Base-by-base conservation (phyloP, 2,888 invertebrate genomes). In the Acronicta aceris region DNA sequence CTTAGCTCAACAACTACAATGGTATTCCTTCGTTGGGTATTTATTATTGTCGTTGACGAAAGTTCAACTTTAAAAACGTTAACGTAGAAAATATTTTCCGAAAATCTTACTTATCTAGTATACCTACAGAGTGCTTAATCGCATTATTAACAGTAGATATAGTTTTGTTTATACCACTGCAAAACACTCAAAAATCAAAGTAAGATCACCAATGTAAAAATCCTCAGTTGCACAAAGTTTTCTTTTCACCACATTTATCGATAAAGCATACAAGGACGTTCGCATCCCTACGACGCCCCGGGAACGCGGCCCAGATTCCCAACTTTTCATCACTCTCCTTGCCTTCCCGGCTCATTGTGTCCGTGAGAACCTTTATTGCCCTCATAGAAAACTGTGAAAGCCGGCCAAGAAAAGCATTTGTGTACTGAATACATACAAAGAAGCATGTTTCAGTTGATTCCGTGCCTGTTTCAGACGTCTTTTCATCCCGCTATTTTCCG, bases 351-450 rank as follows among this genome's bases (percentile, higher is more conserved):
- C 86, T 79, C 87, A 94, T 94, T 94, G 94, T 94, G 94, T 89
- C 91, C 92, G 93, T 91, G 91, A 88, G 91, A 93, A 93, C 93
- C 93, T 93, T 93, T 94, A 94, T 94, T 94, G 88, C 93, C 92
- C 83, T 91, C 87, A 93, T 94, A 93, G 93, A 94, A 94, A 93
- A 85, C 89, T 83, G 86, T 94, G 94, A 94, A 94, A 90, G 91
- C 87, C 81, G 79, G 82, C 89, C 88, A 94, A 93, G 93, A 94
- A 93, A 94, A 93, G 91, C 92, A 89, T 93, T 94, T 94, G 93
- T 93, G 92, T 84, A 86, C 87, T 93, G 90, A 92, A 93, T 92
- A 84, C 88, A 84, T 85, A 93, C 92, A 92, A 93, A 92, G 88
- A 83, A 74, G 81, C 77, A 71, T 68, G 82, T 86, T 85, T 84